Percentiles rank a stretch among this genome's conserved stretches.
Evolutionary conservation across 2,797 vertebrate genomes (phyloP).

Genomic region (Danio kyathit): DNA sequence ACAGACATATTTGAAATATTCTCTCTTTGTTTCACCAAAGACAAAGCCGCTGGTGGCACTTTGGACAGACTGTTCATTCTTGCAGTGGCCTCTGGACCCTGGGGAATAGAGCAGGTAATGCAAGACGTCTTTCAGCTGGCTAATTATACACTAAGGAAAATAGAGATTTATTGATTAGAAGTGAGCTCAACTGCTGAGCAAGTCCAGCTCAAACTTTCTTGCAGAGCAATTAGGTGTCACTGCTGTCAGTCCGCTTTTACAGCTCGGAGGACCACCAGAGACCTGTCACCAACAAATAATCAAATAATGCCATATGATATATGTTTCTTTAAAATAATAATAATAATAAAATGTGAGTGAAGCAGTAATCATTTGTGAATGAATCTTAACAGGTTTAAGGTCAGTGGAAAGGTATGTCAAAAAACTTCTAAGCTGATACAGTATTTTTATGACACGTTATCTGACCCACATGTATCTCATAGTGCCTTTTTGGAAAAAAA

Average conservation of each 20-base stretch:
- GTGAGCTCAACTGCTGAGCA: conserved; percentile 52
- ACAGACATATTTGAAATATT: conserved; percentile 14
- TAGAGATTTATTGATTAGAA: conserved; percentile 51
- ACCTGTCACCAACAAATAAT: conserved; percentile 2
- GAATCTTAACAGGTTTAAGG: too few species aligned
- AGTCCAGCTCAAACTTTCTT: conserved; percentile 45
- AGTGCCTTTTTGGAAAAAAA: too few species aligned
- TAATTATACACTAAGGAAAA: conserved; percentile 54
- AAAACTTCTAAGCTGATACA: too few species aligned
- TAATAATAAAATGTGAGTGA: background rate
- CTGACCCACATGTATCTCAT: too few species aligned
- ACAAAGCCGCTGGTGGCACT: conserved; percentile 16
- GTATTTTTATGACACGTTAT: too few species aligned
- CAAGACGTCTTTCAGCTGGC: conserved; percentile 45
- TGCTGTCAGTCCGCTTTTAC: conserved; percentile 28
- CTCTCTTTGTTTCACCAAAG: background rate
- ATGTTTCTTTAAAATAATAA: background rate
- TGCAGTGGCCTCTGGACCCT: conserved; percentile 11
- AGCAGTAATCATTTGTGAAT: too few species aligned
- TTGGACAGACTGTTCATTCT: conserved; percentile 26
- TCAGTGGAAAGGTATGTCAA: too few species aligned
- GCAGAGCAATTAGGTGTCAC: conserved; percentile 49
- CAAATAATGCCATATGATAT: background rate
- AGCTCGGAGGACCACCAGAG: background rate
- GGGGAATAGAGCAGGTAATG: conserved; percentile 38